Conservation (phyloP, 2,888 invertebrate species). For the Nomada goodeniana region DNA sequence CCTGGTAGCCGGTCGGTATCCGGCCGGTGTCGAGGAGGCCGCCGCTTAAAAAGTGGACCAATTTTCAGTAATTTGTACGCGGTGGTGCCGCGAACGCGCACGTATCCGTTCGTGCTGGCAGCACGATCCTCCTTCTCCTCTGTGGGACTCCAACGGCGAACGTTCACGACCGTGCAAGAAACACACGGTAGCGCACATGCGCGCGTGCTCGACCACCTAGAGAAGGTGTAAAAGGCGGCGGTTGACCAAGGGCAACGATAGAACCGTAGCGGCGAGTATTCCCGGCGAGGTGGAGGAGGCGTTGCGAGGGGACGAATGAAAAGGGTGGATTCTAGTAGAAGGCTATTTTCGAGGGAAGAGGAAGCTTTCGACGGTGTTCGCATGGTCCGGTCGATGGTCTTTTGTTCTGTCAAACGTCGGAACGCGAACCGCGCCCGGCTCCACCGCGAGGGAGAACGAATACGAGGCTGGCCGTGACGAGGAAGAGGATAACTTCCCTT, state of each 20-base stretch:
- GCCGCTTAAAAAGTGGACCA: conserved; percentile 77
- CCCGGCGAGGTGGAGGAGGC: conserved; percentile 23
- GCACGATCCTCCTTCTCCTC: conserved; percentile 1
- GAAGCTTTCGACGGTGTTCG: conserved; percentile 56
- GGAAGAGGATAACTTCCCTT: conserved; percentile 28
- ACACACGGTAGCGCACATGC: conserved; percentile 41
- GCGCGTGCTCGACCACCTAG: conserved; percentile 45
- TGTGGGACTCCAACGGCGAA: neutral
- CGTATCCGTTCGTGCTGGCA: conserved; percentile 49
- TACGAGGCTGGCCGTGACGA: conserved; percentile 21
- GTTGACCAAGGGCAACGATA: conserved; percentile 1
- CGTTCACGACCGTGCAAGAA: neutral
- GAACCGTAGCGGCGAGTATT: neutral
- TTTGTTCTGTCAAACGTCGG: conserved; percentile 84
- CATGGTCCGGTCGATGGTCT: conserved; percentile 79
- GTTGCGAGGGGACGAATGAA: neutral
- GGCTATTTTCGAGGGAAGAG: conserved; percentile 52
- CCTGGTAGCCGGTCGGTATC: conserved; percentile 45
- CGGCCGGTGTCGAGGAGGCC: conserved; percentile 53
- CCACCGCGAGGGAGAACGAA: conserved; percentile 40
- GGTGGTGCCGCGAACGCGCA: conserved; percentile 61
- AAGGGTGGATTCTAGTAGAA: conserved; percentile 50
- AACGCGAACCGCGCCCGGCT: conserved; percentile 79
- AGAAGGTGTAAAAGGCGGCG: conserved; percentile 45
- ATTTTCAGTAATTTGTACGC: conserved; percentile 81